phyloP scores from a whole-genome alignment of 2,888 invertebrate genomes.

The Eristalinus sepulchralis region DNA sequence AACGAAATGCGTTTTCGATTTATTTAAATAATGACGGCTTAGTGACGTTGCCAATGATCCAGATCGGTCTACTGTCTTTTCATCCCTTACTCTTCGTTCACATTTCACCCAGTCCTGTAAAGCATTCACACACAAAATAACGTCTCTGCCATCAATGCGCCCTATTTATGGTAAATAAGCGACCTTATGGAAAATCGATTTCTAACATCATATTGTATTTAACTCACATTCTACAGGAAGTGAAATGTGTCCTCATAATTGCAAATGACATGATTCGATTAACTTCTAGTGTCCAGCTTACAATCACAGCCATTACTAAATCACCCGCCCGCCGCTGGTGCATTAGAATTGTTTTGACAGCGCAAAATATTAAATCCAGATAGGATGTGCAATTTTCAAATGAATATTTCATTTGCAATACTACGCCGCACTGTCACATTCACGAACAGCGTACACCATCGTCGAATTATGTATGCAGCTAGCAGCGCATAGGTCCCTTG shows the following conservation, averaged over 20 bases:
- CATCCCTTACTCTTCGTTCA: too few relatives aligned
- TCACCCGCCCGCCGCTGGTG: neutral
- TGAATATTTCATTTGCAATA: neutral
- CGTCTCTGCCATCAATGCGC: too few relatives aligned
- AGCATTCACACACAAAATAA: too few relatives aligned
- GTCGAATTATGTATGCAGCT: conserved; percentile 7
- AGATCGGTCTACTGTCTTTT: too few relatives aligned
- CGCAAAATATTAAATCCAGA: conserved; percentile 14
- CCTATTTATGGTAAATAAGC: too few relatives aligned
- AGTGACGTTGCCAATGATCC: too few relatives aligned
- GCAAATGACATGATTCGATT: neutral
- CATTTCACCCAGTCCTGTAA: too few relatives aligned
- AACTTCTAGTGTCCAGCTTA: neutral
- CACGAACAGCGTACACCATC: neutral
- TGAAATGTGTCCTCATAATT: neutral
- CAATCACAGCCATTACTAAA: neutral
- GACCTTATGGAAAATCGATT: too few relatives aligned
- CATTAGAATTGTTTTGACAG: conserved; percentile 5
- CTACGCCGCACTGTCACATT: neutral
- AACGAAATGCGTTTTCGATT: too few relatives aligned
- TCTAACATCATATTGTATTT: too few relatives aligned
- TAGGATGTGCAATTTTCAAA: conserved; percentile 12
- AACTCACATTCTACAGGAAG: neutral
- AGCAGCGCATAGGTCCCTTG: neutral
- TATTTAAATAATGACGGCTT: too few relatives aligned